Evolutionary conservation across 2,113 vertebrate species (phyloP), one percentile per base, ranked within the genome.

Genomic region (Gallinago jamesoni): DNA sequence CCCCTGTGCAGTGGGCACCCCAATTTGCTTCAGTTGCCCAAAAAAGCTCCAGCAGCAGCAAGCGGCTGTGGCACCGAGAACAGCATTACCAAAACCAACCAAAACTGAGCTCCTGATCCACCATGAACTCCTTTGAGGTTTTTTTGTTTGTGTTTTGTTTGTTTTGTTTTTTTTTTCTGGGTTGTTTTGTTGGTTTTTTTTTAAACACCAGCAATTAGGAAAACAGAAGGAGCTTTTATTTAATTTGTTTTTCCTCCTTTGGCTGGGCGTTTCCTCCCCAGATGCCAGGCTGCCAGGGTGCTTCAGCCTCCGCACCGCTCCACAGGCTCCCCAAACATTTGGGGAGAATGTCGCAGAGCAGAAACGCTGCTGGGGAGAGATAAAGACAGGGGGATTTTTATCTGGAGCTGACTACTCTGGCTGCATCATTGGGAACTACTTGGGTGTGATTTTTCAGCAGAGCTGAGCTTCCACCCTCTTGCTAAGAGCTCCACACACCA

Each of bases 321-420:
- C 22, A 10, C 12, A 1, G 47, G 21, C 5, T 43, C 84, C 84
- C 7, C 2, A 52, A 84, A 47, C 6, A 14, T 10, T 59, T 53
- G 11, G 39, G 39, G 39, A 39, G 39, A 39, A 39, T 39, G 12
- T 4, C 6, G 1, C 30, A 17, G 63, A 84, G 72, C 50, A 80
- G 64, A 55, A 92, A 50, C 14, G 8, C 50, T 59, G 2, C 0
- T 17, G 37, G n/a, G 60, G 28, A 62, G 30, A 48, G 15, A 37
- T 10, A 11, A 80, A 50, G n/a, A 37, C 0, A 0, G 2, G 31
- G 15, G 2, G 18, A 10, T 9, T 24, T n/a, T 43, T 33, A 45
- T 25, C 47, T 68, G 56, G 48, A 77, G 64, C 72, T 74, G 35
- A 43, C 1, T 5, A 14, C 33, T 18, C 50, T 68, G 70, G 11